Conservation (phyloP, 2,797 vertebrate genomes). For the Spatula versicolor region DNA sequence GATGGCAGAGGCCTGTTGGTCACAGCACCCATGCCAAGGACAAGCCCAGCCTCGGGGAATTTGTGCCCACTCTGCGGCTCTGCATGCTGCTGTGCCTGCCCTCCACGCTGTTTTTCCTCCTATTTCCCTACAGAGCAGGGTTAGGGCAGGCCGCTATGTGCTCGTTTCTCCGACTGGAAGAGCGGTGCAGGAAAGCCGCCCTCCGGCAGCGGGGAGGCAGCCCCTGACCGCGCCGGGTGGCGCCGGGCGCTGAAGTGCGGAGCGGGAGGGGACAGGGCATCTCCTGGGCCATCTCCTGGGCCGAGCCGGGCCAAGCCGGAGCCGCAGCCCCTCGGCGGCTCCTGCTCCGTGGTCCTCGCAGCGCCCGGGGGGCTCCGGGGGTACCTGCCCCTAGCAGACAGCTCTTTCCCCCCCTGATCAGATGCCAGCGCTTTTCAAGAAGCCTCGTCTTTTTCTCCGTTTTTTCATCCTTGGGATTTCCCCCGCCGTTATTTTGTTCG, state of each 20-base stretch:
- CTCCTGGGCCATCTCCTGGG: too few species aligned
- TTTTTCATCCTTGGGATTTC: neutral
- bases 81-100: accelerated
- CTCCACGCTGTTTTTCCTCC: neutral
- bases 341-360: neutral
- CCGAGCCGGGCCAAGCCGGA: accelerated
- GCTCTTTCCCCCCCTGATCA: neutral
- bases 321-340: neutral
- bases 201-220: neutral
- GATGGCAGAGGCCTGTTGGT: neutral
- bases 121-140: neutral
- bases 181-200: neutral
- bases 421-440: neutral
- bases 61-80: neutral
- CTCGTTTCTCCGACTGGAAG: neutral
- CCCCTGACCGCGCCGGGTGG: neutral
- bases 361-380: neutral
- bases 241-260: accelerated
- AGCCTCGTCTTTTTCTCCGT: neutral
- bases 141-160: neutral
- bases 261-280: neutral
- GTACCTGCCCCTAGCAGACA: neutral
- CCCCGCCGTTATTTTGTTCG: neutral
- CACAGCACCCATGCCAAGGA: neutral
- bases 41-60: accelerated